These are phyloP conservation scores for Craniophora ligustri DNA, from an alignment of 2,888 invertebrate genomes.

Conservation along the genomic window DNA sequence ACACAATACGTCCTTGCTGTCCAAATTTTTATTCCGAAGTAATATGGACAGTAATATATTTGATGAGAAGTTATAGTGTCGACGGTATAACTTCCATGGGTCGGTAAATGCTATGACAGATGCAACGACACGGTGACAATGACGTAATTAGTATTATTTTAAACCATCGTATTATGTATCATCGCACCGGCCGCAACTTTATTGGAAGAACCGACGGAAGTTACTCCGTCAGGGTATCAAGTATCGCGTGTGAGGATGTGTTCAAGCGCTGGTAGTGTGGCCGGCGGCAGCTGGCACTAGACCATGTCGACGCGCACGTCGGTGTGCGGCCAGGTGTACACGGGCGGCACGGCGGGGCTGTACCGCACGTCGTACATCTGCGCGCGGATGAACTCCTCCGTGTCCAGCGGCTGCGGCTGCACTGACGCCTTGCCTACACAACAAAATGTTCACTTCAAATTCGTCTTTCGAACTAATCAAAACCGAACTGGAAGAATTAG, in stretches of 20 bases:
- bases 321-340: conserved; percentile 85
- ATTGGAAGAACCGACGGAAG: neutral
- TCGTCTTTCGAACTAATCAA: neutral
- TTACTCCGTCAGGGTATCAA: neutral
- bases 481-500: too few species aligned
- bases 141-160: neutral
- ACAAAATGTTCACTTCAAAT: neutral
- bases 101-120: neutral
- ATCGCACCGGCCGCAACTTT: neutral
- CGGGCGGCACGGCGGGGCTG: conserved; percentile 90
- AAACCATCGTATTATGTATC: neutral
- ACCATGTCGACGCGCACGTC: conserved; percentile 65
- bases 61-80: too few species aligned
- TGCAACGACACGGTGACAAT: neutral
- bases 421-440: conserved; percentile 93
- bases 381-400: conserved; percentile 92
- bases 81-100: too few species aligned
- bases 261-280: conserved; percentile 8
- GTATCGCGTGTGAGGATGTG: neutral
- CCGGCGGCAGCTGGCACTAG: conserved; percentile 50
- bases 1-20: too few species aligned
- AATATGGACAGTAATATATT: too few species aligned
- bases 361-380: conserved; percentile 94
- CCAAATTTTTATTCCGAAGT: neutral
- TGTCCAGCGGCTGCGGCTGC: conserved; percentile 92